Evolutionary conservation across 2,113 vertebrate species (phyloP).

Genomic region (Dipodomys stephensi): DNA sequence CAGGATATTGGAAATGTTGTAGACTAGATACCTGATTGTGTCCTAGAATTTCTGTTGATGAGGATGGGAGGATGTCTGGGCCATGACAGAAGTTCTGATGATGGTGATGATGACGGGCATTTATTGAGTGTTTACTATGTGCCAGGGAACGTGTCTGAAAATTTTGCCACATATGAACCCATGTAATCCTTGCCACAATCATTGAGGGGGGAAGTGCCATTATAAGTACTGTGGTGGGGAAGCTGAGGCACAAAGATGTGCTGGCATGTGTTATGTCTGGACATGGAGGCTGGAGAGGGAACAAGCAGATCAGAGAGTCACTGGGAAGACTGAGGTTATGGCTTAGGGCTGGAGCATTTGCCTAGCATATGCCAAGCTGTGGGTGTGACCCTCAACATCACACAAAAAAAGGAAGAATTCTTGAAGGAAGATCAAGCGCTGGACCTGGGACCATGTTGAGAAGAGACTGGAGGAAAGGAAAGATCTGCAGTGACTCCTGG

Average conservation of each 20-base stretch:
- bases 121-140: neutral
- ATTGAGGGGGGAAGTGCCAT: neutral
- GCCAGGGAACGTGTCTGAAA: neutral
- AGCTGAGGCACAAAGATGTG: neutral
- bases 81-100: neutral
- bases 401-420: neutral
- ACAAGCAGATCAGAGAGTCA: neutral
- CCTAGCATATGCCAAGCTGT: neutral
- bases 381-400: too few species aligned
- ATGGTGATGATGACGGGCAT: neutral
- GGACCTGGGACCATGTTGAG: neutral
- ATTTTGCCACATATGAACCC: neutral
- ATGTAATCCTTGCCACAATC: neutral
- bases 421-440: neutral
- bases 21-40: neutral
- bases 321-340: neutral
- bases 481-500: neutral
- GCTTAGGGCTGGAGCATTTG: neutral
- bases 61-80: too few species aligned
- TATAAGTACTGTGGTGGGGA: neutral
- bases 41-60: neutral
- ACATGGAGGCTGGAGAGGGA: neutral
- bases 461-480: neutral
- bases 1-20: neutral
- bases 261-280: neutral